Percentiles rank a stretch among this genome's conserved stretches.
These are phyloP conservation scores for Acyrthosiphon pisum DNA, from an alignment of 1,140 invertebrate species.

Conservation along the genomic window DNA sequence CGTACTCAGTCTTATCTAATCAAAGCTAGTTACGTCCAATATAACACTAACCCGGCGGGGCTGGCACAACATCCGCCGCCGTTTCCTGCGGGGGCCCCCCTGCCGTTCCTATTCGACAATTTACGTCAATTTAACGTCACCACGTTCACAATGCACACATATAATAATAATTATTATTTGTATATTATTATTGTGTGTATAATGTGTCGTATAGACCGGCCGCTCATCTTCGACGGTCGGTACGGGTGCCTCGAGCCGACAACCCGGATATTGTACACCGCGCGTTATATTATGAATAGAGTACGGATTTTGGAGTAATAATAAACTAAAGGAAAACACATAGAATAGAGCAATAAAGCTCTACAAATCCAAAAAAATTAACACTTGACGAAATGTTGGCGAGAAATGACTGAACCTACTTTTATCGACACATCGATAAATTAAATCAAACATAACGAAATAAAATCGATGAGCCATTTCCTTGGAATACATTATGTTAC, in stretches of 20 bases:
- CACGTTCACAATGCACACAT: background rate
- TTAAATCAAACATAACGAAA: no score
- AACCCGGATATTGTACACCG: background rate
- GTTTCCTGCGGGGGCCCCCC: conserved; percentile 37
- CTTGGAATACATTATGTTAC: no score
- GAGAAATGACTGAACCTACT: no score
- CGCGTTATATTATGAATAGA: no score
- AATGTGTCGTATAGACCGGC: background rate
- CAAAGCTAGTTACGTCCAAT: conserved; percentile 52
- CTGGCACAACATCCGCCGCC: conserved; percentile 20
- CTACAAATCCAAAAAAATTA: no score
- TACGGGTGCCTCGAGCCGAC: background rate
- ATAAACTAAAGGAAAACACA: no score
- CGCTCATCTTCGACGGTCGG: background rate
- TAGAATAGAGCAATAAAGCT: no score
- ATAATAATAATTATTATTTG: background rate
- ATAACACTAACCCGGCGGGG: conserved; percentile 25
- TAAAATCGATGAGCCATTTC: no score
- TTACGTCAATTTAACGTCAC: conserved; percentile 37
- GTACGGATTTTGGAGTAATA: no score
- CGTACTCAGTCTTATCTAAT: conserved; percentile 45
- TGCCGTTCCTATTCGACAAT: background rate
- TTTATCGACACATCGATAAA: no score
- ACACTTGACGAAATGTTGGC: no score
- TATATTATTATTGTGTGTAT: background rate